A percentile compares a stretch with the other conserved stretches of the same genome.
Conservation (phyloP, 2,113 vertebrate genomes). For the Rhynchopsitta pachyrhyncha region DNA sequence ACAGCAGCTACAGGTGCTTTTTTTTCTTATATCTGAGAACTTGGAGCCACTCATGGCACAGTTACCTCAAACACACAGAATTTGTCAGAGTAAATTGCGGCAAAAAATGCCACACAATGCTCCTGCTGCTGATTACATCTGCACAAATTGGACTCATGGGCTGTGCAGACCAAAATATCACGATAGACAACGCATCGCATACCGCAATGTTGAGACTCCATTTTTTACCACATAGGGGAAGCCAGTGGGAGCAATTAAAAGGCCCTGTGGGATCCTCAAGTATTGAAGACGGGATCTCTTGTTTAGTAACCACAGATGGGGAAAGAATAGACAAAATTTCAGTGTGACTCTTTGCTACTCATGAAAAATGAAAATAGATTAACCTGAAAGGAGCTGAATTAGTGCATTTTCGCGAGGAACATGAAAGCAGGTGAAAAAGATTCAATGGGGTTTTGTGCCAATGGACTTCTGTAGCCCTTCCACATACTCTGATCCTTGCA, state of each 20-base stretch:
- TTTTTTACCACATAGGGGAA: neutral
- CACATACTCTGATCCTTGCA: neutral
- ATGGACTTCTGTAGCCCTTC: neutral
- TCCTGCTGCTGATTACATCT: neutral
- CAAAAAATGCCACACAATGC: neutral
- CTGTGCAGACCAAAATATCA: neutral
- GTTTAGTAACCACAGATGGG: neutral
- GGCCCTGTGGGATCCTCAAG: neutral
- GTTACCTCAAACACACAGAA: neutral
- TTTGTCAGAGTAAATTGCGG: neutral
- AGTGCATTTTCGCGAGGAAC: neutral
- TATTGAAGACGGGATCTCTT: neutral
- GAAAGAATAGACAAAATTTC: neutral
- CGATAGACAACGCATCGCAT: neutral
- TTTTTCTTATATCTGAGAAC: neutral
- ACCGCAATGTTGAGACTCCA: neutral
- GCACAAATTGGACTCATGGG: neutral
- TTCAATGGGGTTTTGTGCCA: neutral
- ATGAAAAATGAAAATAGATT: neutral
- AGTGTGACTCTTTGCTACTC: neutral
- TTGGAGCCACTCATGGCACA: neutral
- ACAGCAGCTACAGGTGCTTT: neutral
- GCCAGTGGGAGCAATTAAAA: neutral
- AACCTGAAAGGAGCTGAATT: neutral
- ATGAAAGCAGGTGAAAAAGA: neutral